Base-by-base conservation (phyloP, 2,113 vertebrate species). In the Phainopepla nitens region DNA sequence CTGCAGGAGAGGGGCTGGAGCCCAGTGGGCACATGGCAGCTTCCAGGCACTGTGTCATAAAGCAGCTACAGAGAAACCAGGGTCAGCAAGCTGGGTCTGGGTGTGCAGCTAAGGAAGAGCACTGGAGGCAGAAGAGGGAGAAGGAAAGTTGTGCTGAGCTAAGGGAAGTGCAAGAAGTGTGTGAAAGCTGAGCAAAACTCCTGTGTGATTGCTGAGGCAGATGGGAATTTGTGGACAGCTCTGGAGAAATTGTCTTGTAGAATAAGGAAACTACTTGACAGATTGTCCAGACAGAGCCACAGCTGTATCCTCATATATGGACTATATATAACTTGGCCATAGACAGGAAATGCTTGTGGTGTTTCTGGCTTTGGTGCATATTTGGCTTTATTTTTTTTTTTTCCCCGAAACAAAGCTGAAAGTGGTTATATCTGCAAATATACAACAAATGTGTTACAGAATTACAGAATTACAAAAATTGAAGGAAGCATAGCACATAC, bases 1-100 rank as follows among this genome's bases (percentile, higher is more conserved):
- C 44, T 12, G 2, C 56, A 39, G 50, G 50, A 82, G 49, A 60
- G 28, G 49, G 2, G 7, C 28, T 0, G 0, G 42, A 77, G 12
- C 35, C 29, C 31, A 13, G 11, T 0, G 0, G 16, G 23, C 42
- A 29, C 0, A 0, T 3, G 35, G 33, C 79, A 88, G 47, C 39
- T 56, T n/a, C 28, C 57, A 39, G 42, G 14, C 47, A 23, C 2
- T 1, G 60, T 36, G 41, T 13, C 61, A 24, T 29, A 29, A 51
- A 45, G 28, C 70, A 76, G 66, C 29, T 9, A 2, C 29, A 8
- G 3, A 23, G 35, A 39, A 77, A 42, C 7, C 58, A 11, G 47
- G 15, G 29, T 20, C 86, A 86, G n/a, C 31, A 9, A n/a, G 17
- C 11, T 70, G 29, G 25, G 28, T 57, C 21, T 16, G 5, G 25